Base-by-base conservation (phyloP, 2,113 vertebrate genomes). In the Plestiodon gilberti region DNA sequence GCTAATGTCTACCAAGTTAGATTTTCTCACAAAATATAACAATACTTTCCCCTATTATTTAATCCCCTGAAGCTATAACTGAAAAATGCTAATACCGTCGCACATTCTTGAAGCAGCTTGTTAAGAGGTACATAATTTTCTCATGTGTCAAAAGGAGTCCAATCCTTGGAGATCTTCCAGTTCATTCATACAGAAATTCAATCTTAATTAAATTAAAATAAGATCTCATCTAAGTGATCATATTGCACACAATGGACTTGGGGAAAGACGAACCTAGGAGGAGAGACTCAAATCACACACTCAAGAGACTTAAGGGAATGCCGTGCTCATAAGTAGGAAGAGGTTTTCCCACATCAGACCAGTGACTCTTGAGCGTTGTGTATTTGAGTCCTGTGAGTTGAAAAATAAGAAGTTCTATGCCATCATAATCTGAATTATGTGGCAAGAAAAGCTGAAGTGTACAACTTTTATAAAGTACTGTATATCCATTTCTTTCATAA, bases 61-160 rank as follows among this genome's bases (percentile, higher is more conserved):
- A 95, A 95, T 93, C 90, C 93, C 96, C 94, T 91, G 90, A 95
- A 96, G 95, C 93, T 87, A 92, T 93, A 83, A 64, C 89, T 92
- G 94, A 93, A 95, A 92, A 90, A 94, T 92, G 78, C 90, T 93
- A 93, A 94, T 94, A 92, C 92, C 92, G 91, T 91, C 90, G 89
- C 90, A 88, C 87, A 91, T 89, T 89, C 93, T 95, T 92, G 91
- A 95, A 93, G 93, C 90, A 93, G 93, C 94, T 96, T 95, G 90
- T 95, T 94, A 96, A 86, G 87, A 94, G 82, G 89, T 91, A 95
- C 89, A 91, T 91, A 93, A 92, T 92, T 93, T 89, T 93, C 88
- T 80, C 78, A 62, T 90, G 80, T 89, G 91, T 93, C 91, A 94
- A 82, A 89, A 95, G 69, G 91, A 93, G 91, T 92, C 91, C 86